Evolutionary conservation across 2,888 invertebrate genomes (phyloP).

Genomic region (Drosophila fungiperda): DNA sequence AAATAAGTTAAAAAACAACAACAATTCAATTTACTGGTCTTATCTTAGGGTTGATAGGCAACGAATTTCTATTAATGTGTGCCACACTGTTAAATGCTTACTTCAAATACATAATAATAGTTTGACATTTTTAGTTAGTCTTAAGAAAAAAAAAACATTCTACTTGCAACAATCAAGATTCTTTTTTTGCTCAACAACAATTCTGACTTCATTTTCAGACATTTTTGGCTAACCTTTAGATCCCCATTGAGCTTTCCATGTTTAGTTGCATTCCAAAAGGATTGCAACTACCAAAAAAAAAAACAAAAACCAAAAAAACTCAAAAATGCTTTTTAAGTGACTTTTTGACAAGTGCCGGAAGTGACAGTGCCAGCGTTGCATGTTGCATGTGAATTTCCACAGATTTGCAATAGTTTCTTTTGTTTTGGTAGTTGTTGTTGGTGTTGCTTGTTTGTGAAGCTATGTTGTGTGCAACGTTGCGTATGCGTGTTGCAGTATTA

Average conservation of each 20-base stretch:
- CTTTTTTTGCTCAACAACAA: neutral
- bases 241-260: neutral
- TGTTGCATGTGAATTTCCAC: conserved; percentile 8
- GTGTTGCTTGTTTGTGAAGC: neutral
- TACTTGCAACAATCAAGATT: neutral
- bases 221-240: neutral
- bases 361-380: neutral
- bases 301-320: neutral
- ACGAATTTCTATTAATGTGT: neutral
- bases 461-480: conserved; percentile 37
- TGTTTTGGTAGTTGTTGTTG: neutral
- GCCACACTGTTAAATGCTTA: neutral
- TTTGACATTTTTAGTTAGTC: neutral
- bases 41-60: too few relatives aligned
- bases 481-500: conserved; percentile 58
- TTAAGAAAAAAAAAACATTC: neutral
- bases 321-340: conserved; percentile 27
- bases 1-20: too few relatives aligned
- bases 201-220: neutral
- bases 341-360: conserved; percentile 21
- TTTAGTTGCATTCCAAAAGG: neutral
- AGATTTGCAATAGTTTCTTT: neutral
- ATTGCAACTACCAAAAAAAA: conserved; percentile 18
- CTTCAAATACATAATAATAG: neutral
- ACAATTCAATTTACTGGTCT: too few relatives aligned